A percentile compares a stretch with the other conserved stretches of the same genome.
phyloP scores from a whole-genome alignment of 2,888 invertebrate species.

The Catonia carolina region DNA sequence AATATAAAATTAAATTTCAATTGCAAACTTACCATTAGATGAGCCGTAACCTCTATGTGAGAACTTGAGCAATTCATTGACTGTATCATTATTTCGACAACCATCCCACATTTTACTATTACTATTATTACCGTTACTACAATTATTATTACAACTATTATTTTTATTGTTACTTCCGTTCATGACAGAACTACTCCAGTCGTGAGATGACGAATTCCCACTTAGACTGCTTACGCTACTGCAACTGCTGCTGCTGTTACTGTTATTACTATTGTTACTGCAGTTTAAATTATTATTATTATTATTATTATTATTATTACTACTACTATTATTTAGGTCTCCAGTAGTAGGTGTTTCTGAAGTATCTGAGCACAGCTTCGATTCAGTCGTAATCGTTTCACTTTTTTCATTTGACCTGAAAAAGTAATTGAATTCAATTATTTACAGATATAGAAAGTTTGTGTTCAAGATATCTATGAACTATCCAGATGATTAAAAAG shows the following conservation, averaged over 20 bases:
- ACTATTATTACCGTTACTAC: not conserved
- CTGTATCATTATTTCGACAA: conserved; percentile 44
- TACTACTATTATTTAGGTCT: not conserved
- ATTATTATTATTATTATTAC: not conserved
- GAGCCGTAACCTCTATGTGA: conserved; percentile 69
- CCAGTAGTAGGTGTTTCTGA: not conserved
- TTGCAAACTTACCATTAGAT: conserved; percentile 34
- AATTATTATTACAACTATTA: not conserved
- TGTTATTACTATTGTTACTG: not conserved
- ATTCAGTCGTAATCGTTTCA: no score
- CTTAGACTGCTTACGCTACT: not conserved
- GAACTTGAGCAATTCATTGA: conserved; percentile 59
- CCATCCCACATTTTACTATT: conserved; percentile 33
- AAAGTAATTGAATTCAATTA: no score
- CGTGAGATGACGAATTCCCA: no score
- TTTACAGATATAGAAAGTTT: no score
- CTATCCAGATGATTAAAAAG: no score
- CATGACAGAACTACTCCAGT: not conserved
- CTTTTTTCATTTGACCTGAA: no score
- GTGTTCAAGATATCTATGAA: no score
- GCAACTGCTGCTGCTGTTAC: not conserved
- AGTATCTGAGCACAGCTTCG: not conserved
- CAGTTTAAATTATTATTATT: not conserved
- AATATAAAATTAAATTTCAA: no score
- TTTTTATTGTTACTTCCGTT: not conserved